phyloP scores from a whole-genome alignment of 2,888 invertebrate species.

The Nemotelus pantherinus region DNA sequence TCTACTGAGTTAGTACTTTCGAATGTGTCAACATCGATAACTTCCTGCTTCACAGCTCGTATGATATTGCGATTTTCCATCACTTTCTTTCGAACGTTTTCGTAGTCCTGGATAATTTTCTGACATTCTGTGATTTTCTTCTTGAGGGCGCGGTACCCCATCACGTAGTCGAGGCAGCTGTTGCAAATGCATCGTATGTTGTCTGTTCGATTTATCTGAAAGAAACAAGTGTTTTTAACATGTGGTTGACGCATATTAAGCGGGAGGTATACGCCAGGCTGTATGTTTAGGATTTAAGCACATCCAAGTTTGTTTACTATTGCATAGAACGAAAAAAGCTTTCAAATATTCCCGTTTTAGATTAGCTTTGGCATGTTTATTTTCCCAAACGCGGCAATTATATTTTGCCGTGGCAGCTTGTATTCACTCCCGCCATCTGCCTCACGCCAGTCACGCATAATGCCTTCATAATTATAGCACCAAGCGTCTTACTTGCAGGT shows the following conservation, averaged over 20 bases:
- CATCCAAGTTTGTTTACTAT: no score
- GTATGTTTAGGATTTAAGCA: no score
- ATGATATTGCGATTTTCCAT: constrained; percentile 7
- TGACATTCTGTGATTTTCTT: constrained; percentile 47
- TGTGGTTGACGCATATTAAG: not conserved
- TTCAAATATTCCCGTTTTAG: no score
- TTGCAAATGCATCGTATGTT: constrained; percentile 42
- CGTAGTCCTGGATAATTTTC: constrained; percentile 45
- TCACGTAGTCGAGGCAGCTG: constrained; percentile 45
- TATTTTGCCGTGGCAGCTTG: no score
- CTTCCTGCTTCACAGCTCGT: constrained; percentile 41
- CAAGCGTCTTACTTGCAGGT: no score
- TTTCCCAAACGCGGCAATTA: no score
- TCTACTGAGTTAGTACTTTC: not conserved
- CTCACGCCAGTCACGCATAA: no score
- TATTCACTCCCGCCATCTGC: no score
- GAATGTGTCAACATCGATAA: constrained; percentile 44
- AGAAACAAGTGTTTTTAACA: not conserved
- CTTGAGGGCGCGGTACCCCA: constrained; percentile 46
- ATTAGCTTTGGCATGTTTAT: no score
- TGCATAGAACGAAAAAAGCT: no score
- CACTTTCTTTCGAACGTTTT: constrained; percentile 43
- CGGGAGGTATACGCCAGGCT: no score
- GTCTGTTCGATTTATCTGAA: constrained; percentile 42
- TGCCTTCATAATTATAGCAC: no score